A percentile compares a stretch with the other conserved stretches of the same genome.
Conservation (phyloP, 1,140 invertebrate species). For the Procambarus virginalis region DNA sequence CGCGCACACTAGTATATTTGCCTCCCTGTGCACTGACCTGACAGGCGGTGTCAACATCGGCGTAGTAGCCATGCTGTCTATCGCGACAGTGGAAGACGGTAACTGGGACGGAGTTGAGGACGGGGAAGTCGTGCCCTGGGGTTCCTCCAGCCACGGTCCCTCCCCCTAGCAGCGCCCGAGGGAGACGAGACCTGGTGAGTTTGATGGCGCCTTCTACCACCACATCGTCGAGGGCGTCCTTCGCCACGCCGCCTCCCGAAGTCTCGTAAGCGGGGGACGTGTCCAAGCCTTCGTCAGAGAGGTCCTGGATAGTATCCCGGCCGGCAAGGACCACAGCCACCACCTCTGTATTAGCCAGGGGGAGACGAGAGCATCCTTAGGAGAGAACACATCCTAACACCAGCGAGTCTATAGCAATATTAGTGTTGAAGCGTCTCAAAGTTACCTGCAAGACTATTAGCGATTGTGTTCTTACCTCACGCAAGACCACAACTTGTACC, state of each 20-base stretch:
- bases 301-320: slow-evolving; percentile 23
- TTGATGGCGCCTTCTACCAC: slow-evolving; percentile 46
- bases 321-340: not conserved
- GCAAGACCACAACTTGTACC: too few relatives aligned
- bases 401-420: not conserved
- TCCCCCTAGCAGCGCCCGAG: not conserved
- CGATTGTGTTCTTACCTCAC: too few relatives aligned
- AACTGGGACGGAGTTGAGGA: slow-evolving; percentile 83
- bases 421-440: too few relatives aligned
- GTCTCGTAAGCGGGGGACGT: not conserved
- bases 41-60: slow-evolving; percentile 89
- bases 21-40: slow-evolving; percentile 76
- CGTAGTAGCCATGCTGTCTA: slow-evolving; percentile 89
- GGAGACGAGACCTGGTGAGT: not conserved
- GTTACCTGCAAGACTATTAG: too few relatives aligned
- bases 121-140: slow-evolving; percentile 85
- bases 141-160: slow-evolving; percentile 74
- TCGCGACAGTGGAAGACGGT: slow-evolving; percentile 86
- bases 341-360: not conserved
- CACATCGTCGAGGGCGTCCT: slow-evolving; percentile 25
- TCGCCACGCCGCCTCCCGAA: not conserved
- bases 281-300: slow-evolving; percentile 41
- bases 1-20: too few relatives aligned
- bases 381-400: not conserved
- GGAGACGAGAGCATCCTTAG: not conserved